Evolutionary conservation across 1,140 invertebrate genomes (phyloP), one percentile per base, ranked within the genome.

Genomic region (Littorina saxatilis): DNA sequence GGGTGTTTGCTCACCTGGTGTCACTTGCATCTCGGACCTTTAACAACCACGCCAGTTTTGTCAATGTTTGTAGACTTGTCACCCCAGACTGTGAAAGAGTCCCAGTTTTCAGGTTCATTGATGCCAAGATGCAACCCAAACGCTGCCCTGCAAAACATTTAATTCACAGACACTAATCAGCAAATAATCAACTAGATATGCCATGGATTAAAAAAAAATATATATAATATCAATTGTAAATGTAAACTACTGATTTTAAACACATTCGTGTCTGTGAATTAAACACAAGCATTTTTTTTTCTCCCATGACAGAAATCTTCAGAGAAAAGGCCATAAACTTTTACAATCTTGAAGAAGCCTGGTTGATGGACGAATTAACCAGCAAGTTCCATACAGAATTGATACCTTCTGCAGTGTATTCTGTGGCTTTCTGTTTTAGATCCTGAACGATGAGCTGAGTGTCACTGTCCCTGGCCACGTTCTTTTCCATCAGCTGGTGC

Each of bases 51-150:
- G 88, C 88, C 2, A 88, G 77, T 63, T 87, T 86, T 35, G 86
- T 84, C 47, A 90, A 58, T 13, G 85, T 87, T 17, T 86, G 81
- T 13, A 88, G 74, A 80, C 85, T 88, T 68, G 81, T 88, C 9
- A 88, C 39, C 13, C 88, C 88, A 17, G 88, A 88, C 86, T 90
- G 86, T 3, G 88, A 90, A 32, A 90, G 77, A 47, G 63, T 82
- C 0, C 82, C 81, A 15, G 83, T 52, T 1, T 84, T 87, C 50
- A 90, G 47, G 55, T 81, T 82, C 29, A 90, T 77, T 37, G 50
- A 70, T 50, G 82, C 70, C 66, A 88, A 29, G n/a, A 90, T 81
- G 13, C 72, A 55, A 47, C 82, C 85, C 50, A 87, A 29, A 55
- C 86, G 83, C 63, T 82, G 79, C 35, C 80, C 88, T 88, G 81